Base-by-base conservation (phyloP, 2,888 invertebrate species). In the Metopia argyrocephala region DNA sequence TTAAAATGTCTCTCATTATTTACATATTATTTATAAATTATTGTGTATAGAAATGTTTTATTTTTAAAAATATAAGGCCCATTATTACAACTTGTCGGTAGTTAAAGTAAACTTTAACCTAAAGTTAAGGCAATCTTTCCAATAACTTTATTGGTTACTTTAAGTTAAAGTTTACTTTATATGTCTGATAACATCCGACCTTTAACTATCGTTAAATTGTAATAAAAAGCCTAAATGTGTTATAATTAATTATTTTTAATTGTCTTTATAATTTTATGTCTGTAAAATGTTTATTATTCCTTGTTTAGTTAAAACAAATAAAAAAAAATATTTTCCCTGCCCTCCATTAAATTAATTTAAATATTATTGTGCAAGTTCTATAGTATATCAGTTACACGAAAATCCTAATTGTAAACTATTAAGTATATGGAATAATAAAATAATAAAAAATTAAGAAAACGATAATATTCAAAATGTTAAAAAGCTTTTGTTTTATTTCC, bases 361-460 rank as follows among this genome's bases (percentile, higher is more conserved):
- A 23, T 18, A 46, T 54, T 28, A 46, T 46, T 68, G 54, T 62
- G 61, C 2, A 64, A 76, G 25, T 56, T 69, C 31, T 38, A 31
- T 56, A 56, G 15, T 12, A 48, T 20, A 54, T 28, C 61, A 56
- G 61, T 61, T 46, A 38, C 74, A 75, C 21, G 28, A 54, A 59
- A 27, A 61, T 71, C 71, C 61, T 68, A 71, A 31, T 71, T 73
- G 66, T 73, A 78, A 78, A 66, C 56, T 59, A 76, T 18, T 31
- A 27, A 54, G 54, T 45, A 57, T 31, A 57, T 25, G 48, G n/a
- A 23, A 54, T 66, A 54, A 7, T 1, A n/a, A 23, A 38, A 38
- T 59, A 54, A 38, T 38, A 62, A 38, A 38, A 38, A 38, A 38
- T 38, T 12, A 38, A 38, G 15, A 12, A 12, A 38, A 38, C 4